These are phyloP conservation scores for Peromyscus nudipes DNA, from an alignment of 2,797 vertebrate species.

Conservation along the genomic window DNA sequence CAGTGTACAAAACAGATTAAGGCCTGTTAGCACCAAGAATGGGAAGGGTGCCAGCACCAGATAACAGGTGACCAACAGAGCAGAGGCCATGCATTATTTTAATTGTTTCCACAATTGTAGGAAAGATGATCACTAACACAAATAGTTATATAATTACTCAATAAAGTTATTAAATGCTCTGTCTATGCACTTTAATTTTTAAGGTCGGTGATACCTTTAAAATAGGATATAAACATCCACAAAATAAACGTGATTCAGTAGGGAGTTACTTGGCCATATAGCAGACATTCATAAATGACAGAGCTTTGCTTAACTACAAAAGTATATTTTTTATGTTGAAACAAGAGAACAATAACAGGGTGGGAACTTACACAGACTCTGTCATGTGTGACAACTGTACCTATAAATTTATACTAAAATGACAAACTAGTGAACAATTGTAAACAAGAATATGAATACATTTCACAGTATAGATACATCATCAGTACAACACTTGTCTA, in stretches of 20 bases:
- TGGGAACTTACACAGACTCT: not conserved
- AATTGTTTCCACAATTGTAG: not conserved
- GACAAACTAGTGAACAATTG: slow-evolving; percentile 6
- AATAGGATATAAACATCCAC: not conserved
- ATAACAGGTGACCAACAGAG: not conserved
- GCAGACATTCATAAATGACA: slow-evolving; percentile 17
- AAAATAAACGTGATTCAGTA: not conserved
- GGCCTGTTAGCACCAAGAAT: not conserved
- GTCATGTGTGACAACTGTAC: not conserved
- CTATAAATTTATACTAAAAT: slow-evolving; percentile 37
- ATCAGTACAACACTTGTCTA: not conserved
- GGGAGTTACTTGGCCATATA: not conserved
- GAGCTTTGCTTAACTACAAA: not conserved
- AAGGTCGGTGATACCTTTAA: not conserved
- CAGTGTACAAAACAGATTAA: not conserved
- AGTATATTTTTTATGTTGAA: not conserved
- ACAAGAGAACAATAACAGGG: not conserved
- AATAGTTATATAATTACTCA: not conserved
- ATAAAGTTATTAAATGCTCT: not conserved
- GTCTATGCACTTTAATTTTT: not conserved
- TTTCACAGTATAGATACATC: slow-evolving; percentile 21
- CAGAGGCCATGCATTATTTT: not conserved
- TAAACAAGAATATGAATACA: slow-evolving; percentile 32
- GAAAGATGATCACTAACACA: slow-evolving; percentile 4
- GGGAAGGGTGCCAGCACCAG: not conserved